These are phyloP conservation scores for Dromiciops gliroides DNA, from an alignment of 2,113 vertebrate species.

Conservation along the genomic window DNA sequence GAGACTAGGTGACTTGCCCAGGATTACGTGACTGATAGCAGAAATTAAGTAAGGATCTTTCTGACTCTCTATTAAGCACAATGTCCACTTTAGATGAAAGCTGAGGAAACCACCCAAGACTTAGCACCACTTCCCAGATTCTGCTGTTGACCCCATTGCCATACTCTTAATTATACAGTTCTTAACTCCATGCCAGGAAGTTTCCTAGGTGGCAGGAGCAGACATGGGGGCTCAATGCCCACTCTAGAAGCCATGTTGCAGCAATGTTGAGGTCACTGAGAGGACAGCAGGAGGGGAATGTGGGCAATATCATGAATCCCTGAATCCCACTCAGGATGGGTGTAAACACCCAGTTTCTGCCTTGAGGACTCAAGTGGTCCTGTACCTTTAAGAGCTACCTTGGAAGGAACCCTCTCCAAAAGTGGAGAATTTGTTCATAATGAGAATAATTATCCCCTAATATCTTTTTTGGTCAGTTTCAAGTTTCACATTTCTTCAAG, in stretches of 20 bases:
- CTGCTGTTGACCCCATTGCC: background rate
- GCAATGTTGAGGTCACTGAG: background rate
- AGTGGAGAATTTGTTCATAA: background rate
- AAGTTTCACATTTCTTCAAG: background rate
- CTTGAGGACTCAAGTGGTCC: background rate
- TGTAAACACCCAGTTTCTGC: background rate
- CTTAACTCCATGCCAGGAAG: background rate
- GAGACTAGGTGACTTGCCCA: no score
- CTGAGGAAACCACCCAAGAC: background rate
- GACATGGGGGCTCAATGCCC: background rate
- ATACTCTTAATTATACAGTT: no score
- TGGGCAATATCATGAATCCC: background rate
- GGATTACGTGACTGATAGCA: no score
- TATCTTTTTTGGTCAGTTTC: background rate
- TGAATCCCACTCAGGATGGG: background rate
- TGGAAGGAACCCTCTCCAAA: background rate
- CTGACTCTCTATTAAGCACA: background rate
- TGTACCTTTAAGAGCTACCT: background rate
- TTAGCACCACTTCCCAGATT: background rate
- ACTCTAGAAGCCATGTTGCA: background rate
- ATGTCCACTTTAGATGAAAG: background rate
- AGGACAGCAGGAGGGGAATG: background rate
- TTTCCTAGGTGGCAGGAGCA: background rate
- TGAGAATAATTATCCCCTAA: accelerated
- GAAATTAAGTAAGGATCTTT: no score